phyloP scores from a whole-genome alignment of 2,797 vertebrate genomes.

The Chromobotia macracanthus region DNA sequence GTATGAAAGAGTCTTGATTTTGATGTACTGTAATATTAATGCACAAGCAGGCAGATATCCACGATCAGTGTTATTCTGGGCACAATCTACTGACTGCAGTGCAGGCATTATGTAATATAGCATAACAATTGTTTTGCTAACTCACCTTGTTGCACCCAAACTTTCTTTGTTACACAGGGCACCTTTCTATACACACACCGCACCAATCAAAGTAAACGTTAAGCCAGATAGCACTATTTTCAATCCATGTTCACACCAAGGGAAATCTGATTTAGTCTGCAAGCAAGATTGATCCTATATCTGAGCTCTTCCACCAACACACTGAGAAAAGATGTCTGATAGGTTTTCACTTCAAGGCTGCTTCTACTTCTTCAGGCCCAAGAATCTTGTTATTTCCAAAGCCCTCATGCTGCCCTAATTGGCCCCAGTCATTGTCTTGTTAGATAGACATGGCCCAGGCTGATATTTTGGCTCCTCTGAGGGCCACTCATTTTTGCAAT shows the following conservation, averaged over 20 bases:
- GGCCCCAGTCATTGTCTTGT: constrained; percentile 82
- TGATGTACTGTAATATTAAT: neutral
- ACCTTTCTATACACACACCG: neutral
- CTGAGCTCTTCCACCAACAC: constrained; percentile 68
- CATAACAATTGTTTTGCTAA: no score
- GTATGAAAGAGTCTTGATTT: neutral
- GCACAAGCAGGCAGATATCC: neutral
- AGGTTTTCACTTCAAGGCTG: constrained; percentile 68
- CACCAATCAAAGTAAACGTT: constrained; percentile 55
- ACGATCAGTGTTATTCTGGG: neutral
- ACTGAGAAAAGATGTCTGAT: constrained; percentile 66
- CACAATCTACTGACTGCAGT: neutral
- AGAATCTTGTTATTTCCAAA: constrained; percentile 74
- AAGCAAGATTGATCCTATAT: constrained; percentile 73
- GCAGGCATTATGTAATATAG: neutral
- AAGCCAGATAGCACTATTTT: constrained; percentile 69
- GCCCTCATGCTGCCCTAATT: constrained; percentile 76
- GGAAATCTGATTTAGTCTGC: constrained; percentile 74
- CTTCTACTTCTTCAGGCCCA: constrained; percentile 70
- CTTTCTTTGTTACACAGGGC: neutral
- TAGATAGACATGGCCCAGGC: constrained; percentile 72
- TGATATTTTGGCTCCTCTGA: constrained; percentile 74
- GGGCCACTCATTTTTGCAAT: constrained; percentile 71
- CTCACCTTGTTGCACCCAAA: neutral
- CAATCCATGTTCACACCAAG: constrained; percentile 69